Base-by-base conservation (phyloP, 2,888 invertebrate genomes). In the Epinotia brunnichana region DNA sequence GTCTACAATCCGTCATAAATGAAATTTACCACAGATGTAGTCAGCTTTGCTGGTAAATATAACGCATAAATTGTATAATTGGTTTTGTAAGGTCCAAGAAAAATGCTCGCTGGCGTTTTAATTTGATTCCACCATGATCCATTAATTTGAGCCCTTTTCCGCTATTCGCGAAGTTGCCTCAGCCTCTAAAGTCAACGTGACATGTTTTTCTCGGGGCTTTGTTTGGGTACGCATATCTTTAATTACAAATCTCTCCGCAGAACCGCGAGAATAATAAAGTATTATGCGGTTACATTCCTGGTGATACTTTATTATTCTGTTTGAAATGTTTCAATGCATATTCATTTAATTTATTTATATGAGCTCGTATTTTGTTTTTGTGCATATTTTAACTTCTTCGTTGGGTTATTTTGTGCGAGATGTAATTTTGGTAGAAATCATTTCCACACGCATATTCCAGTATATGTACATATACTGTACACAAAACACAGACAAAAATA, bases 161-260 rank as follows among this genome's bases (percentile, higher is more conserved):
- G 11, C 41, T 13, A 41, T 41, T 39, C 11, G 24, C 44, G 44
- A 48, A 48, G 44, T n/a, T 44, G 11, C 62, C n/a, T 48, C 62
- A 48, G 44, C 2, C 21, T 48, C n/a, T n/a, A 21, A 19, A 44
- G 10, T 21, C 48, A 7, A n/a, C 48, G n/a, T 48, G 62, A 62
- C 62, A 62, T 62, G 62, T 62, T 62, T 62, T 62, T 48, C 62
- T 62, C 62, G 24, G 39, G n/a, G 24, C 44, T 48, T 24, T 62
- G 41, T 62, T 24, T 62, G 62, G 62, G 48, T 62, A 24, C n/a
- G 24, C 39, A 15, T 64, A 64, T 64, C 64, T 54, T 66, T 66
- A 66, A 66, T 66, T 66, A 54, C 64, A 66, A 66, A 66, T 66
- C 64, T 64, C 64, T 54, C 10, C n/a, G n/a, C 54, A 21, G 64